phyloP scores from a whole-genome alignment of 2,888 invertebrate species.

The Sabatieria punctata region DNA sequence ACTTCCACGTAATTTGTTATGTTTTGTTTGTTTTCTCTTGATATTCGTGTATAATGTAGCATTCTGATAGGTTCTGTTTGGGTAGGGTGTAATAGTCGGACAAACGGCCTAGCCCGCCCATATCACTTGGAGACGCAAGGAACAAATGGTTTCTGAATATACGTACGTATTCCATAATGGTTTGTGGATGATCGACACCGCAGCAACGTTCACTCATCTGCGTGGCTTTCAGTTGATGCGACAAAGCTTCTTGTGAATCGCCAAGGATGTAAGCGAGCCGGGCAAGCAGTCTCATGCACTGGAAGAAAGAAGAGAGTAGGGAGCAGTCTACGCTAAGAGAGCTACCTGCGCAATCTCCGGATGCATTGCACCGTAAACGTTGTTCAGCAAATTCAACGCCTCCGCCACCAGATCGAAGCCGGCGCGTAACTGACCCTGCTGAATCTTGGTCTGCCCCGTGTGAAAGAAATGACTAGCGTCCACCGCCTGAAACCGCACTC shows the following conservation, averaged over 20 bases:
- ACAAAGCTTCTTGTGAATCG: conserved; percentile 70
- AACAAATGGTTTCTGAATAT: too few relatives aligned
- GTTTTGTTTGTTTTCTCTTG: too few relatives aligned
- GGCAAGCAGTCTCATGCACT: conserved; percentile 82
- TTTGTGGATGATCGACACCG: conserved; percentile 93
- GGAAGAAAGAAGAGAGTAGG: too few relatives aligned
- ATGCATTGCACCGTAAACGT: conserved; percentile 94
- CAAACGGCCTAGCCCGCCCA: too few relatives aligned
- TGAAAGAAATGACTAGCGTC: conserved; percentile 97
- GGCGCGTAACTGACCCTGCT: conserved; percentile 76
- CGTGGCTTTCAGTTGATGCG: conserved; percentile 92
- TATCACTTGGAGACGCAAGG: too few relatives aligned
- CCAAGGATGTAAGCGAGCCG: conserved; percentile 91
- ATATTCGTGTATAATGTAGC: too few relatives aligned
- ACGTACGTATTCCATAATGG: conserved; percentile 95
- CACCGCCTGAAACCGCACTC: conserved; percentile 48
- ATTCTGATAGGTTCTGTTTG: too few relatives aligned
- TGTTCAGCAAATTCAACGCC: conserved; percentile 72
- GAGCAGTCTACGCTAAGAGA: too few relatives aligned
- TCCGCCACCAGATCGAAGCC: conserved; percentile 92
- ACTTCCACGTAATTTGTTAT: too few relatives aligned
- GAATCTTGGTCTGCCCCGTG: conserved; percentile 87
- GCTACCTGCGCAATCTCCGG: conserved; percentile 68
- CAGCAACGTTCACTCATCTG: conserved; percentile 95
- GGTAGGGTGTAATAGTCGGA: too few relatives aligned